Conservation (phyloP, 2,888 invertebrate species). For the Helobdella robusta region DNA sequence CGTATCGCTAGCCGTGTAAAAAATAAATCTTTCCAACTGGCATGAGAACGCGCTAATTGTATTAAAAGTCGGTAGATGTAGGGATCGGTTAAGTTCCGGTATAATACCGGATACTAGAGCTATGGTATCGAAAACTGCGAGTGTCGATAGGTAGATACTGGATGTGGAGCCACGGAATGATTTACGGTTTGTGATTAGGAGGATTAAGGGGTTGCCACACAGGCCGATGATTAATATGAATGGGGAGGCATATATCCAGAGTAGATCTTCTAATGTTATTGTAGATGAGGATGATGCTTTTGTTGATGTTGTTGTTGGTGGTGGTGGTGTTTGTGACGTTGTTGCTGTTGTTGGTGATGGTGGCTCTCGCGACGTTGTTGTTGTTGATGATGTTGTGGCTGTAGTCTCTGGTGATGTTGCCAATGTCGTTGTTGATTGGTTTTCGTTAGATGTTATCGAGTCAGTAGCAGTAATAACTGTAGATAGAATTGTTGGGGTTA, state of each 20-base stretch:
- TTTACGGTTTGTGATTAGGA: slow-evolving; percentile 33
- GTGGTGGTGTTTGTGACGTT: no score
- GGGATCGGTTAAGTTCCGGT: slow-evolving; percentile 29
- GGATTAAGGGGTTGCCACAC: slow-evolving; percentile 34
- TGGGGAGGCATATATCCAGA: slow-evolving; percentile 35
- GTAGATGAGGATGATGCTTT: no score
- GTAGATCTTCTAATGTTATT: no score
- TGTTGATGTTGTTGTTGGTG: no score
- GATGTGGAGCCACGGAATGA: slow-evolving; percentile 34
- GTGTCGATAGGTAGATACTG: slow-evolving; percentile 33
- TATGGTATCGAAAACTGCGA: slow-evolving; percentile 34
- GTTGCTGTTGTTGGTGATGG: no score
- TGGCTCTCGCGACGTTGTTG: no score
- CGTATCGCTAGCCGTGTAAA: slow-evolving; percentile 40
- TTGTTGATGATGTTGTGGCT: no score
- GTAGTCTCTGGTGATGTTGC: no score
- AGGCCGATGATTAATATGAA: slow-evolving; percentile 34
- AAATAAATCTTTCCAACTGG: slow-evolving; percentile 41
- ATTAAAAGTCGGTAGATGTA: slow-evolving; percentile 24
- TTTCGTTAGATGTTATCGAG: not conserved
- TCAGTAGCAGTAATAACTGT: not conserved
- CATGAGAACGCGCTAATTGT: slow-evolving; percentile 34
- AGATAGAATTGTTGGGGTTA: not conserved
- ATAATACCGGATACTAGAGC: slow-evolving; percentile 35
- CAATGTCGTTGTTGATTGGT: no score